Conservation (phyloP, 2,888 invertebrate genomes). For the Tenthredo amoena region DNA sequence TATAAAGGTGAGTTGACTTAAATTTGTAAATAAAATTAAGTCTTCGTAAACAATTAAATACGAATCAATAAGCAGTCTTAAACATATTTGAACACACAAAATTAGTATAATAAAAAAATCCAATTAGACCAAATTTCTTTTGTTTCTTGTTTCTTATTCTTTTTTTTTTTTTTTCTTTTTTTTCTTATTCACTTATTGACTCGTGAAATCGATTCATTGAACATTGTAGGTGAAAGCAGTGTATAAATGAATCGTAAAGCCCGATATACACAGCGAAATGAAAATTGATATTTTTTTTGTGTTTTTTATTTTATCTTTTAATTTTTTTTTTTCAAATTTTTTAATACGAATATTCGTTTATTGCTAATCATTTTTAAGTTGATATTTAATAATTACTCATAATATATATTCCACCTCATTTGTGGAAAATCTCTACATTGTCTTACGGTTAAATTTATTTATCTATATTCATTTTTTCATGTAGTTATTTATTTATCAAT, state of each 20-base stretch:
- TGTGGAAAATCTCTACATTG: not conserved
- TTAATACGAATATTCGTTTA: slow-evolving; percentile 5
- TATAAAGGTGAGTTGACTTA: not conserved
- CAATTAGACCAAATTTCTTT: not conserved
- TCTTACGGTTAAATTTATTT: not conserved
- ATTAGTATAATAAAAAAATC: not conserved
- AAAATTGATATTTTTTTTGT: not conserved
- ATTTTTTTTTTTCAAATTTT: too few relatives aligned
- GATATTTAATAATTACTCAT: slow-evolving; percentile 3
- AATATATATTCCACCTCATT: not conserved
- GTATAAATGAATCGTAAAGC: not conserved
- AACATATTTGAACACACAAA: not conserved
- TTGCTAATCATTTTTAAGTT: not conserved
- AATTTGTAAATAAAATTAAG: not conserved
- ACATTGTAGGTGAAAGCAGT: not conserved
- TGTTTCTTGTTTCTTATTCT: not conserved
- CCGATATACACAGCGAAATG: not conserved
- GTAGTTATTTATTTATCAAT: not conserved
- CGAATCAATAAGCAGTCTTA: slow-evolving; percentile 14
- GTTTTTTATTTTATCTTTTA: too few relatives aligned
- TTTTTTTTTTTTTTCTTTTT: not conserved
- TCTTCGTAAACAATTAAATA: not conserved
- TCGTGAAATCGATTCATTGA: not conserved
- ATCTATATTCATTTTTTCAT: not conserved
- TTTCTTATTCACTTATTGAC: not conserved